Evolutionary conservation across 2,888 invertebrate genomes (phyloP), one percentile per base, ranked within the genome.

Genomic region (Euspilapteryx auroguttella): DNA sequence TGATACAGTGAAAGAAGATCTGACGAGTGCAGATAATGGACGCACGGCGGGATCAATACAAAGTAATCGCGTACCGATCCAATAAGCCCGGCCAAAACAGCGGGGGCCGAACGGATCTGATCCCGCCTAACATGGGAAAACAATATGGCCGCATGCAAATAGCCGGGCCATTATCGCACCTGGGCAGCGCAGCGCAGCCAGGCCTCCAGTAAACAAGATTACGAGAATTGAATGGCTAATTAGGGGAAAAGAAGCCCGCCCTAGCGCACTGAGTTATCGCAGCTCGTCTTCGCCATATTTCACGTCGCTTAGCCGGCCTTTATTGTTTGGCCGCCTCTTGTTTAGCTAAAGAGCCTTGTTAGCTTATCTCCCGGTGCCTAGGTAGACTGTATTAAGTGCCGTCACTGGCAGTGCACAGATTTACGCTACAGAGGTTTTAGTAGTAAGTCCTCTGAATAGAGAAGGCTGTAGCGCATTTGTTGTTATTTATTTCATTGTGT

Each of bases 111-210:
- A 47, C 55, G 49, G 53, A 52, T 51, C 51, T 49, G 55, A 54
- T 54, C 51, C 57, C 49, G 53, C 61, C 61, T 61, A 66, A 57
- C 65, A 66, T 59, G 64, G 71, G 61, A 55, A 63, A 65, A 64
- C 73, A 73, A 68, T 69, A 75, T 73, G 73, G 73, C 73, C 69
- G 73, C 75, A 75, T 75, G 73, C 73, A 75, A 75, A 75, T 75
- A 71, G 63, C 68, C 54, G 61, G 59, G 63, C 75, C 68, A 75
- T 75, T 75, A 75, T 73, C 73, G 68, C 75, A 75, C 75, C 75
- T 73, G 75, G 68, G 58, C 69, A 65, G 68, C 58, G 49, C 48
- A 52, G 50, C 54, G 55, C 52, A 49, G 50, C 45, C 54, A 63
- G 55, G 49, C 63, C 55, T 49, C 69, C 63, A 65, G 71, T 68